Evolutionary conservation across 2,113 vertebrate species (phyloP), one percentile per base, ranked within the genome.

Genomic region (Bufo bufo): DNA sequence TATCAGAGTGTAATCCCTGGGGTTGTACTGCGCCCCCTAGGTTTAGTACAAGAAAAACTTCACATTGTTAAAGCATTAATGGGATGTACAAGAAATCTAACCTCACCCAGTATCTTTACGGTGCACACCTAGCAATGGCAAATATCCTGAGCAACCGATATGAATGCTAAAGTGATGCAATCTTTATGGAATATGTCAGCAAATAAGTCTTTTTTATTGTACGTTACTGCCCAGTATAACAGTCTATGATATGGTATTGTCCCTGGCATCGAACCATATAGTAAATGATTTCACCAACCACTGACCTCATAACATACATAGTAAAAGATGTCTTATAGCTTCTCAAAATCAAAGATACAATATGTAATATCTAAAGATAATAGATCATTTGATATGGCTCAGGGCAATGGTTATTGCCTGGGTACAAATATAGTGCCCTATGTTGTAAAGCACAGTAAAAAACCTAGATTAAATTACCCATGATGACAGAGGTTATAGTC

Each of bases 11-110:
- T 91, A 92, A 93, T 94, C 95, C 96, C 96, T 97, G 96, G 96
- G 96, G 94, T 96, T 98, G 97, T 94, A 95, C 94, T 94, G 97
- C 94, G 92, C 96, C 97, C 94, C 97, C 98, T 99, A 94, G 92
- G 94, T 97, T 94, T 91, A 95, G 96, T 75, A 96, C 95, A 96
- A 93, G 94, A 93, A 93, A 94, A 93, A 95, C 94, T 94, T 96
- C 92, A 95, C 92, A 91, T 93, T 93, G 94, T 95, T 92, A 94
- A 93, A 90, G 80, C 91, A 87, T 92, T 91, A 94, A 92, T 92
- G 92, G 92, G 90, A 87, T 90, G 92, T 74, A 45, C 8, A 74
- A 85, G 6, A 79, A 47, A 8, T 75, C 43, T 75, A 9, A 75
- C 54, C 49, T 84, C 13, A 69, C 11, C 50, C 6, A 1, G 45